Evolutionary conservation across 2,888 invertebrate species (phyloP), one percentile per base, ranked within the genome.

Genomic region (Agrotis puta): DNA sequence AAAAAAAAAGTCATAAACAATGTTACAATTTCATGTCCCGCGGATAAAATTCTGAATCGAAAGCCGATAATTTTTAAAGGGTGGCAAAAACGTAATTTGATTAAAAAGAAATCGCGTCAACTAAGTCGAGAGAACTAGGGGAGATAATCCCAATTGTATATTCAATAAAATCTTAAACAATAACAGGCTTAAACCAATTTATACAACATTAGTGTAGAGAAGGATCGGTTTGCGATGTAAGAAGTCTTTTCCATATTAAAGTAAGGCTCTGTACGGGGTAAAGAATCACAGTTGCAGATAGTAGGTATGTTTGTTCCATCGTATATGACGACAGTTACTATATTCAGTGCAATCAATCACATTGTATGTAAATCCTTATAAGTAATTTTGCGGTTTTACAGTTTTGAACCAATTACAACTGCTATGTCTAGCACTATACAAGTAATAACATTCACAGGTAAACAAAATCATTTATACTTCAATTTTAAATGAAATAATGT

Each of bases 151-250:
- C 84, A 87, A 91, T 91, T 91, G 90, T 88, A 88, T 87, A 91
- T 90, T 90, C 88, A 92, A 92, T 91, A 90, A 92, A 88, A 92
- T 88, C 87, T 89, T 84, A 89, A 89, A 93, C 93, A 94, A 93
- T 92, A 91, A 93, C 88, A 81, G 84, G 85, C 85, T 92, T 88
- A 87, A 79, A 77, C 72, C 86, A 85, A 88, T 88, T 90, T 90
- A 85, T 82, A 87, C 83, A 88, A 87, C 83, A 91, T 91, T 90
- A 88, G 83, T 88, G 91, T 90, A 88, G 81, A 77, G 73, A 66
- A 84, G 77, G 80, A 65, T 54, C 81, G 74, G 45, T 58, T 18
- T 6, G 56, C 16, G 24, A 45, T 20, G 53, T 27, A 58, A 47
- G 5, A 20, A 64, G 9, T 59, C 14, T 24, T 11, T 7, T 24